These are phyloP conservation scores for Octonoba sinensis DNA, from an alignment of 2,888 invertebrate species.

Conservation along the genomic window DNA sequence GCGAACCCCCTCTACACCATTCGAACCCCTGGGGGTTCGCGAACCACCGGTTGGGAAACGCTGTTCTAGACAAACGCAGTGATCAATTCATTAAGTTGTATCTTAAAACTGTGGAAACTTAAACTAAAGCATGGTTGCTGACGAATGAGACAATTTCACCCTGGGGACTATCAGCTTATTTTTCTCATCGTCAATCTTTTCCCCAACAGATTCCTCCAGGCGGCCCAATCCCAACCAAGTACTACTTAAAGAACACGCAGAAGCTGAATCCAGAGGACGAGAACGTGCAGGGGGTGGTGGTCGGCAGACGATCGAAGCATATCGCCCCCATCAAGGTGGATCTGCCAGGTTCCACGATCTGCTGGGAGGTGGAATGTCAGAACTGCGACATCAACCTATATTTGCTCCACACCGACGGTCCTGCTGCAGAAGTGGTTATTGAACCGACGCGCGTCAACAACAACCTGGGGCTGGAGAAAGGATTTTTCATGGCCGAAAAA, in stretches of 20 bases:
- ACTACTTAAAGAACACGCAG: conserved; percentile 36
- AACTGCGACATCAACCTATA: conserved; percentile 21
- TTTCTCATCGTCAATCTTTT: too few relatives aligned
- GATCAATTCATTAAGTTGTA: too few relatives aligned
- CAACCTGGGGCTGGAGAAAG: conserved; percentile 26
- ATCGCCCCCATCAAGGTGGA: conserved; percentile 21
- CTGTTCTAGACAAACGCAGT: too few relatives aligned
- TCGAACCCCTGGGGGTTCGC: too few relatives aligned
- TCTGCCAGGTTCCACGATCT: conserved; percentile 1
- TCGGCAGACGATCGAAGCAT: conserved; percentile 46
- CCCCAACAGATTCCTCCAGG: conserved; percentile 20
- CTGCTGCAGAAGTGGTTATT: not conserved
- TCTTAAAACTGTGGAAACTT: too few relatives aligned
- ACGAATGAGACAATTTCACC: too few relatives aligned
- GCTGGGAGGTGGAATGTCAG: conserved; percentile 48
- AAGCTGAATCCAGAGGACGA: conserved; percentile 7
- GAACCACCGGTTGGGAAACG: too few relatives aligned
- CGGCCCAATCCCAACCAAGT: conserved; percentile 19
- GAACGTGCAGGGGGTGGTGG: conserved; percentile 22
- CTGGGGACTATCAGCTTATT: too few relatives aligned
- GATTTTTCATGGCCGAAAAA: conserved; percentile 14
- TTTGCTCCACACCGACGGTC: conserved; percentile 18
- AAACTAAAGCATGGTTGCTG: too few relatives aligned
- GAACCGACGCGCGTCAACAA: not conserved
- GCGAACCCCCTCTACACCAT: too few relatives aligned